Conservation (phyloP, 2,113 vertebrate species). For the Upupa epops region DNA sequence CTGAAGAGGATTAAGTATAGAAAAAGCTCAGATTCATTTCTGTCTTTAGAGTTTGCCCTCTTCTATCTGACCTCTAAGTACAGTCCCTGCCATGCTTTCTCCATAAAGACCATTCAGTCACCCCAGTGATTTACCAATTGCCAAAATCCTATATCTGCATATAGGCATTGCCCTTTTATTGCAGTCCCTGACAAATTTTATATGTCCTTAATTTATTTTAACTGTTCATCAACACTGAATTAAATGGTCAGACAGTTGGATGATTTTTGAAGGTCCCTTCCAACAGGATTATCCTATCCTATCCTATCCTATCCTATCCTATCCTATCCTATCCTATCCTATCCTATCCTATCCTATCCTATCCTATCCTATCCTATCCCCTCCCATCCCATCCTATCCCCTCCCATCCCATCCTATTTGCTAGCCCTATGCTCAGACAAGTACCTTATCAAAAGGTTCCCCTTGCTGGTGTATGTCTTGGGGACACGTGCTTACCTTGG, state of each 20-base stretch:
- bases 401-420: background rate
- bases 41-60: background rate
- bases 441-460: background rate
- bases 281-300: background rate
- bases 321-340: background rate
- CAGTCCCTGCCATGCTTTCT: background rate
- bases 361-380: background rate
- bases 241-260: background rate
- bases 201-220: background rate
- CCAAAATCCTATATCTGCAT: background rate
- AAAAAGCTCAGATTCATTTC: background rate
- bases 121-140: background rate
- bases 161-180: no score
- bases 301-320: background rate
- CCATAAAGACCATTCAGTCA: background rate
- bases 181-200: no score
- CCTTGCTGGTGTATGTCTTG: background rate
- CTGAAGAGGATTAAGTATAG: background rate
- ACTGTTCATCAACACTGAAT: background rate
- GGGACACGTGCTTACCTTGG: background rate
- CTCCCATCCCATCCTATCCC: background rate
- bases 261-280: fast-evolving
- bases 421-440: background rate
- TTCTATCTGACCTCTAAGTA: background rate
- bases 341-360: background rate